Percentiles rank a stretch among this genome's conserved stretches.
Evolutionary conservation across 2,113 vertebrate species (phyloP).

Genomic region (Upupa epops): DNA sequence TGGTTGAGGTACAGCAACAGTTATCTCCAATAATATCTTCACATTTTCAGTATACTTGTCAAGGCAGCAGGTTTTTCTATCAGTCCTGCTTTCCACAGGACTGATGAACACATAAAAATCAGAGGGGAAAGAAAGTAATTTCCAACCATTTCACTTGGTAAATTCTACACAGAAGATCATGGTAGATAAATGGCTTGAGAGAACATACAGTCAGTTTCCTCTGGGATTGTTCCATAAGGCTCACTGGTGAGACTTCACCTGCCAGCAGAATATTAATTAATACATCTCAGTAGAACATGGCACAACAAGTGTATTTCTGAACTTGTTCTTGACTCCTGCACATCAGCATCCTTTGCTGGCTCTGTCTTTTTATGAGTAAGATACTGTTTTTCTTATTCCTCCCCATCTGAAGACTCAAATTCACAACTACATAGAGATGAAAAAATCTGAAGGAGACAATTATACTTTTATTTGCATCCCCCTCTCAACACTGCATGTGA

Average conservation of each 20-base stretch:
- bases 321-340: not conserved
- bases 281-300: not conserved
- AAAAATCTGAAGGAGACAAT: slow-evolving; percentile 57
- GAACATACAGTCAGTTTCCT: not conserved
- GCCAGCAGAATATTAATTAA: not conserved
- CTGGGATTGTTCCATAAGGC: not conserved
- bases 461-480: slow-evolving; percentile 33
- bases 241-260: not conserved
- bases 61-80: not conserved
- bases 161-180: not conserved
- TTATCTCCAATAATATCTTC: not conserved
- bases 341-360: not conserved
- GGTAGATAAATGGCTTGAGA: not conserved
- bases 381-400: slow-evolving; percentile 35
- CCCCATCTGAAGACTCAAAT: slow-evolving; percentile 50
- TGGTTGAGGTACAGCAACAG: fast-evolving
- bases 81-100: not conserved
- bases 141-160: not conserved
- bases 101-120: not conserved
- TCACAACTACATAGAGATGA: slow-evolving; percentile 34
- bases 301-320: not conserved
- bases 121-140: not conserved
- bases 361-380: slow-evolving; percentile 20
- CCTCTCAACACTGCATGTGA: not conserved
- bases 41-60: not conserved